Evolutionary conservation across 2,797 vertebrate species (phyloP).

Genomic region (Premnoplex brunnescens): DNA sequence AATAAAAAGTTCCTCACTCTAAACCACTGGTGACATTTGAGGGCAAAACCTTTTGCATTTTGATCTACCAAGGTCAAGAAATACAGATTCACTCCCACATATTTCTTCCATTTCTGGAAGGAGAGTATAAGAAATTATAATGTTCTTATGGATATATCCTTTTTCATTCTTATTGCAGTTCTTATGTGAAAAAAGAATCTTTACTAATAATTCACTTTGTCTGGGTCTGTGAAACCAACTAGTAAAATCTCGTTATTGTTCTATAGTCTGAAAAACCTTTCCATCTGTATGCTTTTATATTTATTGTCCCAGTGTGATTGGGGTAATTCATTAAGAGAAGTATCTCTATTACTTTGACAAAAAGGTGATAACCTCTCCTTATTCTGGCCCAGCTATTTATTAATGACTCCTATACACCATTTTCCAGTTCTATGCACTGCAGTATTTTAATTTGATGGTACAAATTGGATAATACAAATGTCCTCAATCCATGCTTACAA

Average conservation of each 20-base stretch:
- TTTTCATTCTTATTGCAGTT: not conserved
- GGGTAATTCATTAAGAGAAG: conserved; percentile 52
- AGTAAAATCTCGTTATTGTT: conserved; percentile 3
- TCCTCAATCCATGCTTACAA: not conserved
- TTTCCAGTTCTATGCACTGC: conserved; percentile 38
- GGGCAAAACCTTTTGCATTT: conserved; percentile 54
- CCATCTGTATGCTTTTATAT: conserved; percentile 22
- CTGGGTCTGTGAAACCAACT: not conserved
- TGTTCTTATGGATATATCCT: not conserved
- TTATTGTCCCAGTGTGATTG: conserved; percentile 24
- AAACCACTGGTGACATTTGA: conserved; percentile 27
- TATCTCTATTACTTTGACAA: conserved; percentile 56
- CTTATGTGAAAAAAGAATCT: conserved; percentile 31
- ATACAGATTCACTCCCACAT: not conserved
- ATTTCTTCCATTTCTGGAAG: conserved; percentile 23
- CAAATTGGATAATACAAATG: conserved; percentile 50
- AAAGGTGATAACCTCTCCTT: conserved; percentile 60
- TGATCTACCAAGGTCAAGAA: conserved; percentile 42
- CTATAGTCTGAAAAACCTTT: conserved; percentile 29
- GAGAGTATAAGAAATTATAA: conserved; percentile 23
- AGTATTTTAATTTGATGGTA: conserved; percentile 57
- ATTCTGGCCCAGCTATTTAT: conserved; percentile 36
- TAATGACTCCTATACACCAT: conserved; percentile 57
- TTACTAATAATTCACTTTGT: conserved; percentile 48
- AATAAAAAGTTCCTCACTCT: conserved; percentile 42